These are phyloP conservation scores for Sturnira hondurensis DNA, from an alignment of 2,113 vertebrate genomes.

Conservation along the genomic window DNA sequence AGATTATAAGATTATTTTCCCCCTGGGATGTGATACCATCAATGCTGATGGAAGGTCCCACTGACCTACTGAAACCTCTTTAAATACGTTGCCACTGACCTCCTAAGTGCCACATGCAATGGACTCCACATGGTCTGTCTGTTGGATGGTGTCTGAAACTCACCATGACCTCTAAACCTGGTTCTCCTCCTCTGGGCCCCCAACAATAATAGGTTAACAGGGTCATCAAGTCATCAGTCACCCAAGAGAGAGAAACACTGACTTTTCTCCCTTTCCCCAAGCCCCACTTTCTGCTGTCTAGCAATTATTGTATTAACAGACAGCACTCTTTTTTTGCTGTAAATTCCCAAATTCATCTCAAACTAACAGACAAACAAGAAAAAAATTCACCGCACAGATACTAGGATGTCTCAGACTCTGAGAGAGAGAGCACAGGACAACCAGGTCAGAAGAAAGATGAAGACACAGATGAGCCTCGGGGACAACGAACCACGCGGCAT, in stretches of 20 bases:
- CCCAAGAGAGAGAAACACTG: neutral
- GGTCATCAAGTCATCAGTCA: neutral
- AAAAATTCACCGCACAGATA: neutral
- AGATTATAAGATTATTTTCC: neutral
- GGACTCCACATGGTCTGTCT: neutral
- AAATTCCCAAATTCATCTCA: slow-evolving; percentile 7
- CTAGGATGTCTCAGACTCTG: neutral
- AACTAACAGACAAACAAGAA: neutral
- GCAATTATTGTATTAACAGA: neutral
- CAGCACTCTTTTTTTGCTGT: neutral
- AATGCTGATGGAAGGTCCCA: neutral
- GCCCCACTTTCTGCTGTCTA: neutral
- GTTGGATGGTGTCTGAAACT: neutral
- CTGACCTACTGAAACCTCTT: neutral
- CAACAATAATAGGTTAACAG: neutral
- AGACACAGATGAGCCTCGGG: neutral
- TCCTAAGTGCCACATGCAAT: neutral
- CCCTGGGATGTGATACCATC: neutral
- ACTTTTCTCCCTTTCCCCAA: neutral
- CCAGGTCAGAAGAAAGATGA: neutral
- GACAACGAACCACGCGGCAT: neutral
- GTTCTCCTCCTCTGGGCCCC: neutral
- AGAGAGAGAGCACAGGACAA: neutral
- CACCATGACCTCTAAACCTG: neutral
- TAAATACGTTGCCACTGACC: neutral